Conservation (phyloP, 2,113 vertebrate genomes). For the Redunca redunca region DNA sequence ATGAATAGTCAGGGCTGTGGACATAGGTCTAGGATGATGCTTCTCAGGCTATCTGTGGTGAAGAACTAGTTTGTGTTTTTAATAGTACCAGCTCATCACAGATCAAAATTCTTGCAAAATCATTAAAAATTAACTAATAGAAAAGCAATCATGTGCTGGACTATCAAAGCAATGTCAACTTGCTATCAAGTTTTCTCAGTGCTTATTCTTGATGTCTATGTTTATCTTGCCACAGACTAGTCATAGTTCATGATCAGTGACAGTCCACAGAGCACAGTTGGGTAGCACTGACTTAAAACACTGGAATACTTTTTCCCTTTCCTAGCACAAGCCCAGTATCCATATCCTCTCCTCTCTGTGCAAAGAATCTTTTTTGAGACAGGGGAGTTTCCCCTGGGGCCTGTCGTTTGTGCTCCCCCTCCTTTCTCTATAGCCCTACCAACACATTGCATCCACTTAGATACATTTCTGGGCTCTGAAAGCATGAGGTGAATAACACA, state of each 20-base stretch:
- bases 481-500: neutral
- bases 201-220: neutral
- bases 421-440: neutral
- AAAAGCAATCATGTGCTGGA: neutral
- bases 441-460: neutral
- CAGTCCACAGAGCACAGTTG: neutral
- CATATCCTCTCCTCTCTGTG: neutral
- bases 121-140: neutral
- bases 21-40: neutral
- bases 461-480: neutral
- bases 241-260: neutral
- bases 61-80: neutral
- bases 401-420: accelerated
- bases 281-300: neutral
- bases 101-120: neutral
- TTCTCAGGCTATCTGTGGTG: neutral
- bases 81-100: neutral
- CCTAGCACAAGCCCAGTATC: neutral
- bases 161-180: neutral
- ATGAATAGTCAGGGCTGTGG: neutral
- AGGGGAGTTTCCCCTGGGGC: neutral
- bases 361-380: neutral
- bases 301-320: neutral
- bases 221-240: neutral
- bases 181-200: neutral